A percentile compares a stretch with the other conserved stretches of the same genome.
Conservation (phyloP, 2,797 vertebrate genomes). For the Artibeus jamaicensis region DNA sequence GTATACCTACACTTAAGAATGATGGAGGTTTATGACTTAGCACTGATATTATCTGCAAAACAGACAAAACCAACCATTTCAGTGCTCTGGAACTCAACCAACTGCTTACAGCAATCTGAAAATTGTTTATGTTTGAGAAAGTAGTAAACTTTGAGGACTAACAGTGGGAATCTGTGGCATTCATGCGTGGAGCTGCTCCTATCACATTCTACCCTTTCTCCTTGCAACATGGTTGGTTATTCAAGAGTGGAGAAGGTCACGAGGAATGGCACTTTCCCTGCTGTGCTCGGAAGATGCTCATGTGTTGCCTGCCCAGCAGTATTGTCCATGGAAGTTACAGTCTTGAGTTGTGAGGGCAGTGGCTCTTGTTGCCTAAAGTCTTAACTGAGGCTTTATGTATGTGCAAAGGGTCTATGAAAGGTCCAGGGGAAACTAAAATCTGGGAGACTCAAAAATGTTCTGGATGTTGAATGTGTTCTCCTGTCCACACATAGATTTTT, state of each 20-base stretch:
- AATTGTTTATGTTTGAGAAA: neutral
- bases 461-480: neutral
- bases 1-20: neutral
- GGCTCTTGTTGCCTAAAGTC: neutral
- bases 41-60: neutral
- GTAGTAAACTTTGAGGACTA: neutral
- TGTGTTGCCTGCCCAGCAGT: neutral
- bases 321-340: neutral
- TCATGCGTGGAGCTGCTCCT: neutral
- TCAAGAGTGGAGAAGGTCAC: neutral
- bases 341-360: neutral
- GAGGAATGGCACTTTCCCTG: neutral
- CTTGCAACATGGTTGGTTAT: neutral
- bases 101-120: neutral
- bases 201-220: neutral
- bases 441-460: neutral
- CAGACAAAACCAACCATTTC: neutral
- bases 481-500: neutral
- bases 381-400: neutral
- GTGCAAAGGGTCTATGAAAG: neutral
- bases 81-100: neutral
- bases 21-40: neutral
- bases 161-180: neutral
- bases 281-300: neutral
- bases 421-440: neutral